These are phyloP conservation scores for Drosophila borealis DNA, from an alignment of 2,888 invertebrate species.

Conservation along the genomic window DNA sequence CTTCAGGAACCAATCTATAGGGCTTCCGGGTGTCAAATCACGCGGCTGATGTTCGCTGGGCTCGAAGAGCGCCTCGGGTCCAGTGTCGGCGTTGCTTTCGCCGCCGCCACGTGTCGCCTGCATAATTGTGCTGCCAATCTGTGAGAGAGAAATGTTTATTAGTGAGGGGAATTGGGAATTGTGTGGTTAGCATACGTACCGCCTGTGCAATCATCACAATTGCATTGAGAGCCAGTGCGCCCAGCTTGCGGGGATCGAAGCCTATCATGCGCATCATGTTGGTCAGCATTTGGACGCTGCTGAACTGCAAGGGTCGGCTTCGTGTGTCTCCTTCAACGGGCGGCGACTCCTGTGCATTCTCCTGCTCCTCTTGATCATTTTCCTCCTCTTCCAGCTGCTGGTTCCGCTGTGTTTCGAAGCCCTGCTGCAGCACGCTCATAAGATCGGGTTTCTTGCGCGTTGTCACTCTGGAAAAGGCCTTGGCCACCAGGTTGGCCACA, in stretches of 20 bases:
- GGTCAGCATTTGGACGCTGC: slow-evolving; percentile 69
- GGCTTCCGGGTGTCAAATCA: slow-evolving; percentile 82
- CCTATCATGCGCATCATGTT: slow-evolving; percentile 90
- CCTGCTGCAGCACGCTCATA: slow-evolving; percentile 69
- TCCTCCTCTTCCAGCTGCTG: slow-evolving; percentile 23
- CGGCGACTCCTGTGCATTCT: slow-evolving; percentile 66
- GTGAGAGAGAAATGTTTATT: neutral
- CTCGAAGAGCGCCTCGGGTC: slow-evolving; percentile 72
- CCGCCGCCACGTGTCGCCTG: slow-evolving; percentile 55
- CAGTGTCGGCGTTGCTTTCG: slow-evolving; percentile 20
- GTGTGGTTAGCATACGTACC: slow-evolving; percentile 86
- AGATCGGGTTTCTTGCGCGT: slow-evolving; percentile 63
- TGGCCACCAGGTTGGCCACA: slow-evolving; percentile 88
- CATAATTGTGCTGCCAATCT: slow-evolving; percentile 80
- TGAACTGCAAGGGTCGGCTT: slow-evolving; percentile 47
- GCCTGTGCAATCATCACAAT: slow-evolving; percentile 93
- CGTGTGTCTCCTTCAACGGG: slow-evolving; percentile 37
- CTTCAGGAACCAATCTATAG: slow-evolving; percentile 88
- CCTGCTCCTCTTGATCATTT: slow-evolving; percentile 36
- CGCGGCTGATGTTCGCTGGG: slow-evolving; percentile 75
- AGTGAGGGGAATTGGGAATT: rapidly evolving
- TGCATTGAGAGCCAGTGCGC: slow-evolving; percentile 93
- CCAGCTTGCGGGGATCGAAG: slow-evolving; percentile 90
- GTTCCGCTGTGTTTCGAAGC: slow-evolving; percentile 36
- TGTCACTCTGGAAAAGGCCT: slow-evolving; percentile 85